phyloP scores from a whole-genome alignment of 2,797 vertebrate genomes.

The Enteromius paludinosus region DNA sequence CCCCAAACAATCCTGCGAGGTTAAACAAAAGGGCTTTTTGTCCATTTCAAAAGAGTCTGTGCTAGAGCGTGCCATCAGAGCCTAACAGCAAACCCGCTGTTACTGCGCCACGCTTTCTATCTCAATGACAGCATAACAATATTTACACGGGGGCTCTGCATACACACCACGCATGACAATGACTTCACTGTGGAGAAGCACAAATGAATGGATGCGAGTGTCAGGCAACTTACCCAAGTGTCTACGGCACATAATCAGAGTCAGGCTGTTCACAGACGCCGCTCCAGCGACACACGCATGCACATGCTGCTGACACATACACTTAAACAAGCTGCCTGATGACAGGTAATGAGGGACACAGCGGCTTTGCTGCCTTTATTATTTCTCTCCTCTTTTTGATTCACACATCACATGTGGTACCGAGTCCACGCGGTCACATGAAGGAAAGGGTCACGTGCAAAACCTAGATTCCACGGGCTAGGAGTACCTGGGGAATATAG shows the following conservation, averaged over 20 bases:
- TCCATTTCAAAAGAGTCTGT: conserved; percentile 32
- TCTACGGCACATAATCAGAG: conserved; percentile 63
- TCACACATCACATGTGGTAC: conserved; percentile 71
- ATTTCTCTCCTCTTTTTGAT: conserved; percentile 58
- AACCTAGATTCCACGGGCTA: neutral
- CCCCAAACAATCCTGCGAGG: neutral
- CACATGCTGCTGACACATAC: conserved; percentile 19
- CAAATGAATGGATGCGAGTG: conserved; percentile 68
- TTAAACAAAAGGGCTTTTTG: conserved; percentile 11
- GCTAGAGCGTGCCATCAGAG: conserved; percentile 41
- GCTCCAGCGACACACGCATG: conserved; percentile 51
- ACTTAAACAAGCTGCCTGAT: conserved; percentile 12
- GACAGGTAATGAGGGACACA: conserved; percentile 55
- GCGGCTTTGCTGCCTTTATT: conserved; percentile 56
- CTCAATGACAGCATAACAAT: conserved; percentile 58
- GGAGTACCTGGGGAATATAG: conserved; percentile 38
- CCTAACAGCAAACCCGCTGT: conserved; percentile 47
- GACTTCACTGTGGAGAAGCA: conserved; percentile 63
- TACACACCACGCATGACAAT: conserved; percentile 64
- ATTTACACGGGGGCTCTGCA: conserved; percentile 64
- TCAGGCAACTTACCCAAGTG: conserved; percentile 68
- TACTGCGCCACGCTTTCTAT: conserved; percentile 53
- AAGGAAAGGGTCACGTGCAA: conserved; percentile 64
- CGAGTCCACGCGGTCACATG: conserved; percentile 64
- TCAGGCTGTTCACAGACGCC: conserved; percentile 59